phyloP scores from a whole-genome alignment of 1,140 invertebrate genomes.

The Anoplolepis gracilipes region DNA sequence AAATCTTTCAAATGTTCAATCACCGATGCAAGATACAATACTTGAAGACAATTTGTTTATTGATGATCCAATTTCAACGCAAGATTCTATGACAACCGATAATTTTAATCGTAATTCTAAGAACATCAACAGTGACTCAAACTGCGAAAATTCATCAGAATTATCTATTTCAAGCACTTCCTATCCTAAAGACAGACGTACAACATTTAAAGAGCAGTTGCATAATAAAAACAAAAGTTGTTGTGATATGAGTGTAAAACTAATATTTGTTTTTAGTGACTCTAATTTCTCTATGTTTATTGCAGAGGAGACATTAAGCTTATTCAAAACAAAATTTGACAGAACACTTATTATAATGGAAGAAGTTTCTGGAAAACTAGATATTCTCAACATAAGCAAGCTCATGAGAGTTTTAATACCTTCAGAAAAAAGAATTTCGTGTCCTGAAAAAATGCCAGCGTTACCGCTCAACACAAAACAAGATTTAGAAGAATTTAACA shows the following conservation, averaged over 20 bases:
- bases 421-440: not conserved
- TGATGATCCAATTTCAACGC: not conserved
- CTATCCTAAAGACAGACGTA: not conserved
- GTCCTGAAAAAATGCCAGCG: not conserved
- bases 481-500: conserved; percentile 4
- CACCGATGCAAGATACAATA: not conserved
- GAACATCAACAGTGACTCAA: not conserved
- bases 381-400: not conserved
- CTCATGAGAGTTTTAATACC: not conserved
- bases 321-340: not conserved
- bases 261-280: not conserved
- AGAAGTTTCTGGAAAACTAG: not conserved
- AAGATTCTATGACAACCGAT: not conserved
- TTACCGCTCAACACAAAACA: not conserved
- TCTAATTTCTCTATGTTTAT: not conserved
- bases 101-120: not conserved
- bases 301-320: not conserved
- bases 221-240: not conserved
- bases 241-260: not conserved
- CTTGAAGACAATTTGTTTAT: not conserved
- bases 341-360: not conserved
- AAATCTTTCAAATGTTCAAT: not conserved
- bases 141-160: not conserved
- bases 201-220: not conserved
- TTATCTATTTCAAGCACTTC: not conserved